These are phyloP conservation scores for Amphimedon queenslandica DNA, from an alignment of 37 sponge, comb jelly and placozoan genomes.

Conservation along the genomic window DNA sequence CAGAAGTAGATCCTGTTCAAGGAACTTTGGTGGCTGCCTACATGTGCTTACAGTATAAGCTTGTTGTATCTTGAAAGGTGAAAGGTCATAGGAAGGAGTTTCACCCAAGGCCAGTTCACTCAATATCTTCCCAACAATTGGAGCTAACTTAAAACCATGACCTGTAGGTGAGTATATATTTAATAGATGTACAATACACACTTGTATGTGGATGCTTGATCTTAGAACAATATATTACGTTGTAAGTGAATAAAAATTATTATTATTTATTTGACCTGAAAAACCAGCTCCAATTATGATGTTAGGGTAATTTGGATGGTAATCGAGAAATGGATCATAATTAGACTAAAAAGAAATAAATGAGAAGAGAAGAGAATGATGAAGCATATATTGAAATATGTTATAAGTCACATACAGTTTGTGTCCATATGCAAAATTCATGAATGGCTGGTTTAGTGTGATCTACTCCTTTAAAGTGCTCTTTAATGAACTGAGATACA, in stretches of 20 bases:
- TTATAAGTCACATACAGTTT: not conserved
- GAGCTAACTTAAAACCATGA: conserved; percentile 78
- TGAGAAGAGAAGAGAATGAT: not conserved
- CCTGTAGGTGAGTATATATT: conserved; percentile 30
- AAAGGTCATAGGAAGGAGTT: conserved; percentile 44
- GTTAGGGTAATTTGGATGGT: conserved; percentile 17
- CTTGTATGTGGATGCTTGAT: too few relatives aligned
- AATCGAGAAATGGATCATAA: conserved; percentile 15
- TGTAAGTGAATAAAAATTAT: too few relatives aligned
- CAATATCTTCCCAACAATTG: conserved; percentile 71
- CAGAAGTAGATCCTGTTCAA: too few relatives aligned
- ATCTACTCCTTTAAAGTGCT: conserved; percentile 5
- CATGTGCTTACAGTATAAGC: too few relatives aligned
- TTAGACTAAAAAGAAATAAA: conserved; percentile 10
- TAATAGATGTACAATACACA: not conserved
- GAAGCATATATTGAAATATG: not conserved
- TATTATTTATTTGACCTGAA: too few relatives aligned
- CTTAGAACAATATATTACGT: too few relatives aligned
- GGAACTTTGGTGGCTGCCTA: too few relatives aligned
- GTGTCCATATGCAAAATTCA: not conserved
- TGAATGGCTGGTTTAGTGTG: not conserved
- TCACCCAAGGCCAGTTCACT: conserved; percentile 42
- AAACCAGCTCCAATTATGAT: conserved; percentile 26
- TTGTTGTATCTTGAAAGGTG: conserved; percentile 38
- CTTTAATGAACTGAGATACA: conserved; percentile 14